Percentiles rank a stretch among this genome's conserved stretches.
phyloP scores from a whole-genome alignment of 2,113 vertebrate genomes.

The Myocastor coypus region DNA sequence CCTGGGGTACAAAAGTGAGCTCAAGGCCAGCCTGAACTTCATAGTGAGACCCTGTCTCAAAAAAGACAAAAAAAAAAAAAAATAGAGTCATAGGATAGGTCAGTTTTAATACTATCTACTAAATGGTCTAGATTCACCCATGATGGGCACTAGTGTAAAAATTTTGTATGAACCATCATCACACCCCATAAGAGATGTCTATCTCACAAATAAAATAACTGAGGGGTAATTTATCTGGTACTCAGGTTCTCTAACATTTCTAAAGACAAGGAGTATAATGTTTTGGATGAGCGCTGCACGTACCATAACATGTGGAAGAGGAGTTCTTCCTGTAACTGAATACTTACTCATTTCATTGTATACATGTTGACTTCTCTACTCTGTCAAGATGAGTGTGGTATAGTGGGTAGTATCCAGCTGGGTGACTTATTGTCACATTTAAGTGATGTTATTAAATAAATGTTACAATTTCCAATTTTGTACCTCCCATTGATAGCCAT shows the following conservation, averaged over 20 bases:
- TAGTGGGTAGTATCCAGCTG: rapidly evolving
- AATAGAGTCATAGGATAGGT: background rate
- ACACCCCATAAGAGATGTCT: background rate
- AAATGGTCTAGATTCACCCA: background rate
- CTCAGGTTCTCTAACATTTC: background rate
- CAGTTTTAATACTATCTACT: background rate
- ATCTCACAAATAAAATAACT: background rate
- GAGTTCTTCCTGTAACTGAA: background rate
- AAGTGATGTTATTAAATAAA: background rate
- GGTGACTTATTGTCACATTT: background rate
- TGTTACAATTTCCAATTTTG: background rate
- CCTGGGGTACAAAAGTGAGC: too few relatives aligned
- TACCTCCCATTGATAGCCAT: background rate
- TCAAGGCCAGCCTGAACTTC: too few relatives aligned
- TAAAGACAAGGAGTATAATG: background rate
- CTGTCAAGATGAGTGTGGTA: background rate
- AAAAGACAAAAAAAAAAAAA: too few relatives aligned
- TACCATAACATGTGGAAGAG: rapidly evolving
- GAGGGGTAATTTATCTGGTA: background rate
- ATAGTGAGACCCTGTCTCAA: too few relatives aligned
- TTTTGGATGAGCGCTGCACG: background rate
- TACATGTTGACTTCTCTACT: background rate
- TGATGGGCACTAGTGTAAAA: background rate
- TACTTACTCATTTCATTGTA: background rate
- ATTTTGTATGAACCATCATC: background rate